Evolutionary conservation across 2,797 vertebrate species (phyloP), one percentile per base, ranked within the genome.

Genomic region (Aulostomus chinensis): DNA sequence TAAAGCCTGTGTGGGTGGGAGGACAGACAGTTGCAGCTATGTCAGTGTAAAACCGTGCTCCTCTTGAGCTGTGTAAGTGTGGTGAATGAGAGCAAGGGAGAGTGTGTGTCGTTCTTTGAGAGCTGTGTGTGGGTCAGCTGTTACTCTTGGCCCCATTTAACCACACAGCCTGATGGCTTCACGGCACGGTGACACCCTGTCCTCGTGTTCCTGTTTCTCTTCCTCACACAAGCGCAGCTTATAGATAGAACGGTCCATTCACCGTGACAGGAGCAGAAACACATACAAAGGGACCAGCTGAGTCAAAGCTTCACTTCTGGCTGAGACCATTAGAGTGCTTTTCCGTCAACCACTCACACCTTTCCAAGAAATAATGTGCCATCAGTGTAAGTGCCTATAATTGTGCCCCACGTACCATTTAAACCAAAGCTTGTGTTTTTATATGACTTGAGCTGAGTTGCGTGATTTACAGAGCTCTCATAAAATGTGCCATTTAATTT

Each of bases 401-500:
- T 73, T 65, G 64, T 39, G 59, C 73, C 63, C 65, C 58, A 50
- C 8, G 24, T 33, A 59, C 52, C 54, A 41, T 76, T 86, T 80
- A 80, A 76, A 77, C 4, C 13, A 12, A 64, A 33, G 52, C 58
- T 43, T 40, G 50, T 52, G 41, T 60, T 74, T 86, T 80, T 63
- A 73, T 73, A 72, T 24, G 28, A 60, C 71, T 30, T 39, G 36
- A 64, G 55, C 47, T 0, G 36, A 36, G 63, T 51, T 48, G 58
- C 4, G n/a, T 73, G 76, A 85, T 87, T 89, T 82, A 83, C 62
- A 31, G 40, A 33, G 22, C 49, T 29, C 74, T 64, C 58, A 14
- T 86, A 77, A 90, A 88, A 82, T 41, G 70, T 76, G 57, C 51
- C 45, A 25, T 83, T 89, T 78, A 45, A 81, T 89, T 87, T 75